Percentiles rank a stretch among this genome's conserved stretches.
These are phyloP conservation scores for Piscicola geometra DNA, from an alignment of 2,888 invertebrate genomes.

Conservation along the genomic window DNA sequence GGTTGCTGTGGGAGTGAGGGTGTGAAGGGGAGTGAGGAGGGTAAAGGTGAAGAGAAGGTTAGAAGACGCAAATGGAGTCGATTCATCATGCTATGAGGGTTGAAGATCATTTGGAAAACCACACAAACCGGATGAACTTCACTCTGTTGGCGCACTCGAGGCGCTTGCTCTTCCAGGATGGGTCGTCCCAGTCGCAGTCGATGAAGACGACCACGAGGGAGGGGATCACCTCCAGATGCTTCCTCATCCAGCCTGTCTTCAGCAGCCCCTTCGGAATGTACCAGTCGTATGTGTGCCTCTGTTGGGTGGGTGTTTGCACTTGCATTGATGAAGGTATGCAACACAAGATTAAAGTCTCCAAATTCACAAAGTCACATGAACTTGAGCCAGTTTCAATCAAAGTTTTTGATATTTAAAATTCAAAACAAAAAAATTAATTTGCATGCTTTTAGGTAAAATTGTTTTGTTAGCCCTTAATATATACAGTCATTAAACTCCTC, in stretches of 20 bases:
- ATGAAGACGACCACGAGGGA: constrained; percentile 89
- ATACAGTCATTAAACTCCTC: too few relatives aligned
- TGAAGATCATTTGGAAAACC: too few relatives aligned
- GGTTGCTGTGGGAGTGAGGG: constrained; percentile 51
- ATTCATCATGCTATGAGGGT: too few relatives aligned
- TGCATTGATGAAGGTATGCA: too few relatives aligned
- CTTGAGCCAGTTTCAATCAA: neutral
- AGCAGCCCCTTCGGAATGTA: constrained; percentile 78
- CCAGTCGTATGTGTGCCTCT: constrained; percentile 86
- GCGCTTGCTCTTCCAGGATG: constrained; percentile 87
- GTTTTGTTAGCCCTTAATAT: too few relatives aligned
- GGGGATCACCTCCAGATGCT: constrained; percentile 82
- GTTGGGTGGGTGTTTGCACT: constrained; percentile 18
- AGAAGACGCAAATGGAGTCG: too few relatives aligned
- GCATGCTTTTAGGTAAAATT: too few relatives aligned
- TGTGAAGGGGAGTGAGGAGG: too few relatives aligned
- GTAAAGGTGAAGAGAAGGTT: too few relatives aligned
- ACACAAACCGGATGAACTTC: constrained; percentile 64
- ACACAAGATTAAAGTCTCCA: too few relatives aligned
- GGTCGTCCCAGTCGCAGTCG: constrained; percentile 95
- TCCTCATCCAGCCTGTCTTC: constrained; percentile 89
- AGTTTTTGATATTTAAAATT: neutral
- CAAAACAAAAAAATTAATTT: neutral
- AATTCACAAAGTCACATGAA: too few relatives aligned
- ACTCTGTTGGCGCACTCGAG: constrained; percentile 86